Percentiles rank a stretch among this genome's conserved stretches.
Evolutionary conservation across 2,113 vertebrate species (phyloP).

Genomic region (Sphaerodactylus townsendi): DNA sequence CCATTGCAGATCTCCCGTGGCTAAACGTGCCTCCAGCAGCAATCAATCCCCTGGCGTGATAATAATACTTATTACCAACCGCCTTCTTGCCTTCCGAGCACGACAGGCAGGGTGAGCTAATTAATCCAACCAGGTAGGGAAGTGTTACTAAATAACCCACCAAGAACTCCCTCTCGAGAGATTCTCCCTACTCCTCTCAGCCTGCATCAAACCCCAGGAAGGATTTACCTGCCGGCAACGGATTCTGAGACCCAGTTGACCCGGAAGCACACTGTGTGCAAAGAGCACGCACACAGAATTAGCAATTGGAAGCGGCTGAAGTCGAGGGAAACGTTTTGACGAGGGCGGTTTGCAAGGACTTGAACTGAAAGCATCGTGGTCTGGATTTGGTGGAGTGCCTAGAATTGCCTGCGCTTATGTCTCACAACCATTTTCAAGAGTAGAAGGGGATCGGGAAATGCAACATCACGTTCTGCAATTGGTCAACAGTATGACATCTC

Average conservation of each 20-base stretch:
- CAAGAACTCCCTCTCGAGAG: not conserved
- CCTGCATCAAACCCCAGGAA: not conserved
- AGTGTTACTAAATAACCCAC: not conserved
- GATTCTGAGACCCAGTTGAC: not conserved
- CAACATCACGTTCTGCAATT: not conserved
- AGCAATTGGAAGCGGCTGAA: not conserved
- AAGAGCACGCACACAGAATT: too few relatives aligned
- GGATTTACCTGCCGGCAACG: not conserved
- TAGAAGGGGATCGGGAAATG: too few relatives aligned
- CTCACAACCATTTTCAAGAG: not conserved
- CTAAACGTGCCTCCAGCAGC: not conserved
- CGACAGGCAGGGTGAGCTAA: not conserved
- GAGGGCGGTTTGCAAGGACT: not conserved
- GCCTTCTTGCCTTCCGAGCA: not conserved
- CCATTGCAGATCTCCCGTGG: not conserved
- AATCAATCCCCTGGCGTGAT: constrained; percentile 7
- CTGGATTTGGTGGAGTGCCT: not conserved
- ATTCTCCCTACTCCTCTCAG: not conserved
- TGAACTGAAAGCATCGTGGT: too few relatives aligned
- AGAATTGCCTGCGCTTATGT: not conserved
- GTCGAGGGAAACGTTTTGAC: not conserved
- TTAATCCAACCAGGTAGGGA: constrained; percentile 3
- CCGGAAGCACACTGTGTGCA: not conserved
- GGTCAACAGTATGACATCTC: not conserved
- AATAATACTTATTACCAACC: constrained; percentile 2